Evolutionary conservation across 2,113 vertebrate genomes (phyloP).

Genomic region (Aleadryas rufinucha): DNA sequence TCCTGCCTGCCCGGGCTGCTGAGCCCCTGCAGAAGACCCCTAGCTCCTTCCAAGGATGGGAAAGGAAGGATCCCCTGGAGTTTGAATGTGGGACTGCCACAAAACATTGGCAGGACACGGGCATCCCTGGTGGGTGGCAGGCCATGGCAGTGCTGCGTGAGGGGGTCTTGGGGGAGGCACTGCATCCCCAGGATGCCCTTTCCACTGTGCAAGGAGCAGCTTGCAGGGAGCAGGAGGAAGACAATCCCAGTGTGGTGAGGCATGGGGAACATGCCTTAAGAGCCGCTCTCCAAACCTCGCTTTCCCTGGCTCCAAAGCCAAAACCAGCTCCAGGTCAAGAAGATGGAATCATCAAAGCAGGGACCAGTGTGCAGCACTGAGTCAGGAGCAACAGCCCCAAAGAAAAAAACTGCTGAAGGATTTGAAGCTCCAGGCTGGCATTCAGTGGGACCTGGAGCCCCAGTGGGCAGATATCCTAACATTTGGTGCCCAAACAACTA

Average conservation of each 20-base stretch:
- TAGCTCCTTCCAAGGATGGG: not conserved
- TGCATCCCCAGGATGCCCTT: not conserved
- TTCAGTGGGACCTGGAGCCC: not conserved
- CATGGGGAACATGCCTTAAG: not conserved
- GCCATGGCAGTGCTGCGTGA: not conserved
- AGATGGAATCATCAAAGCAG: not conserved
- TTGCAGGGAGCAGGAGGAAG: not conserved
- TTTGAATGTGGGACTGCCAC: not conserved
- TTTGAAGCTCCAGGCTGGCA: not conserved
- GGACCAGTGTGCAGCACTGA: not conserved
- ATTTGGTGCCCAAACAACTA: not conserved
- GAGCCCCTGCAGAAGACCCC: not conserved
- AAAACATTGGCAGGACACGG: accelerated
- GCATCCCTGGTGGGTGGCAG: not conserved
- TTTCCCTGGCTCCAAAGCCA: not conserved
- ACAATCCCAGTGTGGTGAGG: not conserved
- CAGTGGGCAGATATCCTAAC: not conserved
- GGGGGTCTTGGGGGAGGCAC: not conserved
- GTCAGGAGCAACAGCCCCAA: not conserved
- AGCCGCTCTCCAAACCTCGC: not conserved
- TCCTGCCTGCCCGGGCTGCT: accelerated
- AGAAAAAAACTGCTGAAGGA: not conserved
- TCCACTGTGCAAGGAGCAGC: not conserved
- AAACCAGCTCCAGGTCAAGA: not conserved
- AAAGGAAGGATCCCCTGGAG: not conserved